Evolutionary conservation across 2,888 invertebrate species (phyloP).

Genomic region (Acanthoscelides obtectus): DNA sequence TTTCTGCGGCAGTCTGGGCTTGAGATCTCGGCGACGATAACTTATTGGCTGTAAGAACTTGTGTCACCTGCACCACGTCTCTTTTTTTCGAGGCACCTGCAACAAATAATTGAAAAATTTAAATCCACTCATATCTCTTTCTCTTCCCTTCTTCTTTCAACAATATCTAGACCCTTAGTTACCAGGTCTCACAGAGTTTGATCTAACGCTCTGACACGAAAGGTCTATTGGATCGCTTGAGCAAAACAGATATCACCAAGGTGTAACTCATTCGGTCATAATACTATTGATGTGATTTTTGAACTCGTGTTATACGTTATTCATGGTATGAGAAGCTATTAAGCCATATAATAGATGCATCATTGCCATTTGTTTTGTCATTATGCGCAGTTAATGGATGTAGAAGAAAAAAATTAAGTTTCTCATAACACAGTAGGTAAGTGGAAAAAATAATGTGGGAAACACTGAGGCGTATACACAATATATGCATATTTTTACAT

Average conservation of each 20-base stretch:
- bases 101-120: conserved; percentile 22
- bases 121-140: neutral
- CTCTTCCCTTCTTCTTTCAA: no score
- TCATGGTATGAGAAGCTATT: neutral
- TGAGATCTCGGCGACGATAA: conserved; percentile 32
- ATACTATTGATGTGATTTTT: neutral
- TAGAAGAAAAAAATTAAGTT: neutral
- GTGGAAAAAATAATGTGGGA: neutral
- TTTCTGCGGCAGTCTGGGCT: conserved; percentile 34
- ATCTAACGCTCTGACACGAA: no score
- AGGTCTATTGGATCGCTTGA: no score
- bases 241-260: neutral
- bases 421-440: neutral
- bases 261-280: neutral
- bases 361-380: neutral
- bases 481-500: neutral
- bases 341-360: neutral
- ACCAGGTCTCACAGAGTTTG: no score
- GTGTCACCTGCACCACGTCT: conserved; percentile 41
- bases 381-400: neutral
- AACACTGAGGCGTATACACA: neutral
- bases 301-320: neutral
- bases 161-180: no score
- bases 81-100: conserved; percentile 39
- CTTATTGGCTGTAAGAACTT: conserved; percentile 42